A percentile compares a stretch with the other conserved stretches of the same genome.
These are phyloP conservation scores for Bettongia penicillata DNA, from an alignment of 2,113 vertebrate genomes.

Conservation along the genomic window DNA sequence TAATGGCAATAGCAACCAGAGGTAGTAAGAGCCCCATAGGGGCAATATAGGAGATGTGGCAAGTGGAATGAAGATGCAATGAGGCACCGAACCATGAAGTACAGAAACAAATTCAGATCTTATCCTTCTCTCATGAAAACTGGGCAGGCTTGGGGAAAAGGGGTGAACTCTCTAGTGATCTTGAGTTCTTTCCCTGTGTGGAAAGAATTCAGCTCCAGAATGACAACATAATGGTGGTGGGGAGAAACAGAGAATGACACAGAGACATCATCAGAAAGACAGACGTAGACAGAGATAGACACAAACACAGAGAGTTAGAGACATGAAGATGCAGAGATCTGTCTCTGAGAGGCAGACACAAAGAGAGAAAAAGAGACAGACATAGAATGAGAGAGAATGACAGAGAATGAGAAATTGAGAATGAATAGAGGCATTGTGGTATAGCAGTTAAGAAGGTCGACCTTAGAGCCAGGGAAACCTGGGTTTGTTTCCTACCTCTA, in stretches of 20 bases:
- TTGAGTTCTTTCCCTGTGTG: background rate
- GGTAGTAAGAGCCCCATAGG: background rate
- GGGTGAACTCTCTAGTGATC: background rate
- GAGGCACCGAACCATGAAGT: background rate
- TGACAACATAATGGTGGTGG: background rate
- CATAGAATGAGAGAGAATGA: too few relatives aligned
- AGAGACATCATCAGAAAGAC: background rate
- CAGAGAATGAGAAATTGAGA: background rate
- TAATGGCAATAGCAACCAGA: background rate
- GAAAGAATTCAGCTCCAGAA: background rate
- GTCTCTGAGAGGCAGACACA: background rate
- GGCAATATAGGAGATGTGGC: background rate
- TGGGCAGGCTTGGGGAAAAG: background rate
- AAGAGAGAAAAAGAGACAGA: background rate
- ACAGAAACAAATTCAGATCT: background rate
- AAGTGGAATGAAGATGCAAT: background rate
- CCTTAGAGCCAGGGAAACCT: background rate
- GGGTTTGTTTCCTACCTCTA: background rate
- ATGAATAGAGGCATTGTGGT: background rate
- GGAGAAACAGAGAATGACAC: background rate
- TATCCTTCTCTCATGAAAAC: background rate
- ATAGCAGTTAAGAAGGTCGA: background rate
- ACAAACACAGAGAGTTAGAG: background rate
- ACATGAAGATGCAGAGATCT: background rate
- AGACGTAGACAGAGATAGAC: background rate